Base-by-base conservation (phyloP, 1,140 invertebrate species). In the Mizuhopecten yessoensis region DNA sequence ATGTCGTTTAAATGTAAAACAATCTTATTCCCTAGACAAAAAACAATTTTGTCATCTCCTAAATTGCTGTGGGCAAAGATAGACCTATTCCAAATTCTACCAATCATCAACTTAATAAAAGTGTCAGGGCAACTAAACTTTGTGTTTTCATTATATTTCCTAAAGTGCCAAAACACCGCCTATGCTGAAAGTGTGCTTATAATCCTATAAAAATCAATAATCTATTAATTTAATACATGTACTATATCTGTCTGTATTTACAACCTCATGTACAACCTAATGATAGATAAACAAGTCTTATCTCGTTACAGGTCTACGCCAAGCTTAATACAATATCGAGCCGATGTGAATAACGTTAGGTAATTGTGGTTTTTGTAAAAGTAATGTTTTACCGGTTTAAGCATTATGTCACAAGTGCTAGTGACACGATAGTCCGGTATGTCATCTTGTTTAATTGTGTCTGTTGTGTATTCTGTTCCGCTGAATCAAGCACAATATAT, bases 401-500 rank as follows among this genome's bases (percentile, higher is more conserved):
- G 2, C n/a, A n/a, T 75, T n/a, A 13, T 29, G 57, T 75, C n/a
- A 75, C 57, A 75, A 75, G 57, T 75, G 57, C n/a, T 75, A 29
- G 23, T 29, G 29, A 29, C 57, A 29, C 57, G n/a, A 75, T 29
- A 75, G 17, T 3, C 23, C 57, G 57, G n/a, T 75, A n/a, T 75
- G 57, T 75, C 57, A 75, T 75, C 57, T 75, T 75, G 23, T 75
- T 75, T 75, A 75, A 75, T 75, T 75, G 57, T 11, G 57, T 75
- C 57, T 29, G n/a, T 75, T 29, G 57, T 75, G 57, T 75, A 75
- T 75, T 75, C 57, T 17, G 57, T 75, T 75, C 29, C 23, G 57
- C 57, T 75, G 57, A 75, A 75, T 75, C 57, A 75, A 29, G 57
- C 0, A 75, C 23, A 75, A n/a, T 0, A n/a, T 1, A 29, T 29